Base-by-base conservation (phyloP, 53 echinoderm and acorn worm genomes). In the Stichopus horrens region DNA sequence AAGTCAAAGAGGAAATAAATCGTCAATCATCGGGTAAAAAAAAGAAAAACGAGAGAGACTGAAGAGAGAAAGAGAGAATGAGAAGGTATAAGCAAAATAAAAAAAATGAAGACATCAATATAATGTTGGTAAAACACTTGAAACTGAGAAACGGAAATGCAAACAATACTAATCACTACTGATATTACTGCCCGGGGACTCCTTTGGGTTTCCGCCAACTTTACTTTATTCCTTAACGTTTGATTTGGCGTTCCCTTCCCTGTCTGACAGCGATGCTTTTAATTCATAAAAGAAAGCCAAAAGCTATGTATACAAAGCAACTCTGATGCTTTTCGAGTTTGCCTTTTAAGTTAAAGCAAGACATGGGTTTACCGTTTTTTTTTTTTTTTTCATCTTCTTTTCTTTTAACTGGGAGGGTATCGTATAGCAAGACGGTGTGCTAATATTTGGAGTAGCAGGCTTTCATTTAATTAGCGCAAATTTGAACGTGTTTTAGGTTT, bases 401-500 rank as follows among this genome's bases (percentile, higher is more conserved):
- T 37, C 37, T 37, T 37, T 86, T 86, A 57, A 71, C 71, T 68
- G 86, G 71, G 68, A 86, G 73, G 37, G 86, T 86, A 86, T 86
- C 86, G 53, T 60, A 71, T 86, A 65, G 60, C 86, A 71, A 51
- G 51, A 86, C 58, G 60, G 86, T 86, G 86, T 67, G 86, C 86
- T 86, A 86, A 86, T 86, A 86, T 86, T 86, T 86, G 86, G 86
- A 86, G 63, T 86, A 86, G 86, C 66, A 86, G 66, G 86, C 86
- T 86, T 86, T 86, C 86, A 86, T 86, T 86, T 86, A 86, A 86
- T 86, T 86, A 86, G 86, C 66, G 86, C 66, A 86, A 86, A 86
- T 86, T 86, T 86, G 71, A 71, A 71, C 86, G 71, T 68, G 66
- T 65, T 86, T 60, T 86, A 86, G 52, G 86, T 86, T 86, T 68